Conservation (phyloP, 2,888 invertebrate species). For the Xestia c-nigrum region DNA sequence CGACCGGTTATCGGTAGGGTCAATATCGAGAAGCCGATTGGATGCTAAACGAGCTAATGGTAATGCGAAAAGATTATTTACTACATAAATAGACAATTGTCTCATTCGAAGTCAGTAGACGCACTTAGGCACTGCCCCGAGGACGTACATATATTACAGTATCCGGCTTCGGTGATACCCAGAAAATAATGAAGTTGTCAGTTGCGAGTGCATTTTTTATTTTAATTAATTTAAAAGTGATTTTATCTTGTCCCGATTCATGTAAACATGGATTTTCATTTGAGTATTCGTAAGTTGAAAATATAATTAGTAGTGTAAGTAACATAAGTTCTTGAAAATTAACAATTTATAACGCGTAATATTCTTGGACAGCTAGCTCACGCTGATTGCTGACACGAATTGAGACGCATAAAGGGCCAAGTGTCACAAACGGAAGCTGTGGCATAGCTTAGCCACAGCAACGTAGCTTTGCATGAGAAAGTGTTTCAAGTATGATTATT, state of each 20-base stretch:
- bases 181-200: slow-evolving; percentile 58
- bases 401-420: background rate
- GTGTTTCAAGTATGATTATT: background rate
- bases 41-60: slow-evolving; percentile 60
- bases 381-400: background rate
- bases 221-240: slow-evolving; percentile 38
- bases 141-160: slow-evolving; percentile 37
- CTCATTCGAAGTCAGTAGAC: slow-evolving; percentile 46
- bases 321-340: background rate
- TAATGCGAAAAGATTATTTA: slow-evolving; percentile 47
- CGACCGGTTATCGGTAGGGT: slow-evolving; percentile 50
- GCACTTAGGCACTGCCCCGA: slow-evolving; percentile 31
- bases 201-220: slow-evolving; percentile 40
- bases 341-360: background rate
- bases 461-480: background rate
- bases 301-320: slow-evolving; percentile 15
- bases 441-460: background rate
- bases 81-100: slow-evolving; percentile 46
- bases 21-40: slow-evolving; percentile 73
- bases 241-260: slow-evolving; percentile 28
- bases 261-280: slow-evolving; percentile 54
- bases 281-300: slow-evolving; percentile 60
- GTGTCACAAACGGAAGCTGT: background rate
- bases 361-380: background rate
- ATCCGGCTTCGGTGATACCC: slow-evolving; percentile 23